These are phyloP conservation scores for Philotrypesis tridentata DNA, from an alignment of 1,140 invertebrate genomes.

Conservation along the genomic window DNA sequence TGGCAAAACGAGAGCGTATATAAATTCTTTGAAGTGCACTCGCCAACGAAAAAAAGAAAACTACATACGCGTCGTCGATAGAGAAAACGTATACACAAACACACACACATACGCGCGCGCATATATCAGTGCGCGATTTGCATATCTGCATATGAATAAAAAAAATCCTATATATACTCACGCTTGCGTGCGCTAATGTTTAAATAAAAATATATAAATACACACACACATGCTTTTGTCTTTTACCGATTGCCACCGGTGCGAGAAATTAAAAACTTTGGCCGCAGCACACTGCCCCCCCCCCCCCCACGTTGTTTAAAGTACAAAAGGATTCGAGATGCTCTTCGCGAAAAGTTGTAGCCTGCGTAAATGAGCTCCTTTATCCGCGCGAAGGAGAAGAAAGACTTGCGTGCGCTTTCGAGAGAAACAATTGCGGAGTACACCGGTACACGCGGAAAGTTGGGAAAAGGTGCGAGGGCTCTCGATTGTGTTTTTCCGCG, in stretches of 20 bases:
- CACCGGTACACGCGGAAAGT: neutral
- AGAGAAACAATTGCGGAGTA: neutral
- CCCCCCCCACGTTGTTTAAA: no score
- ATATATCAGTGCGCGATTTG: constrained; percentile 18
- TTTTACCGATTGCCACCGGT: no score
- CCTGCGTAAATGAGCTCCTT: neutral
- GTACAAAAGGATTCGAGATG: neutral
- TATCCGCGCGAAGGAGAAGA: neutral
- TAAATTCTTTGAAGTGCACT: constrained; percentile 41
- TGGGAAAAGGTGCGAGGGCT: neutral
- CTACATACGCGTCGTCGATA: constrained; percentile 31
- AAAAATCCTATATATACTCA: neutral
- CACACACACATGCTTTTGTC: no score
- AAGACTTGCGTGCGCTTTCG: neutral
- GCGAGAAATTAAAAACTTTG: constrained; percentile 1
- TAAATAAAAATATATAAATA: no score
- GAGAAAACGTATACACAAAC: no score
- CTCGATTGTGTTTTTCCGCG: no score
- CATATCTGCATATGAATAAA: neutral
- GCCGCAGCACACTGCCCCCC: no score
- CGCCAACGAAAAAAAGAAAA: constrained; percentile 33
- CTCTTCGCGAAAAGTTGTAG: neutral
- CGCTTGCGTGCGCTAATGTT: neutral
- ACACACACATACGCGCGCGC: no score
- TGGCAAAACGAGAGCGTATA: neutral